Base-by-base conservation (phyloP, 2,888 invertebrate species). In the Drosophila mimica region DNA sequence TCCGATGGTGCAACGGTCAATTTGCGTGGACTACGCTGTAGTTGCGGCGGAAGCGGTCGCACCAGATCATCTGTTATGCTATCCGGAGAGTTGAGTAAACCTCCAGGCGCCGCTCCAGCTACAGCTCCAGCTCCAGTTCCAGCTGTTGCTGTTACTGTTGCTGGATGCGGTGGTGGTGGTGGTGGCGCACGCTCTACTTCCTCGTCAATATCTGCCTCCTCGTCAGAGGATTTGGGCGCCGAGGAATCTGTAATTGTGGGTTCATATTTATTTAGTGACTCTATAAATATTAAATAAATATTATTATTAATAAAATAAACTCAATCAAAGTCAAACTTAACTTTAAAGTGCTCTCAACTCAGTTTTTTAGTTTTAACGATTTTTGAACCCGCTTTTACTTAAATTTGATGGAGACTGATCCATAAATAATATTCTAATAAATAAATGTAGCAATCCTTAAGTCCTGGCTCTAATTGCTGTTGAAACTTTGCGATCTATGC, bases 71-170 rank as follows among this genome's bases (percentile, higher is more conserved):
- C 94, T 65, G 94, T 95, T 66, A 95, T 95, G 85, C 96, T 96
- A 85, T 96, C 96, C 13, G 96, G 96, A 3, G 96, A 96, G 92
- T 96, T 96, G 77, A 95, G 92, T 75, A 95, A 95, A 73, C 95
- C 94, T 59, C 34, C 56, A 7, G 56, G 94, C 94, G 83, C 46
- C 8, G 31, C 46, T 17, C 46, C 46, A 20, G 46, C 3, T n/a
- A 15, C n/a, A 31, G 59, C 48, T 1, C 9, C 25, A 28, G 36
- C 30, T 61, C 49, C 46, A 13, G 40, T 28, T 13, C 20, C 30
- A 30, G 63, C 11, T 61, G 33, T 15, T 3, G 51, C n/a, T 62
- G 57, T 17, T 7, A n/a, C 17, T 46, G 30, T 25, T 25, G 49
- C 79, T 43, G 52, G 57, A 4, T 46, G 46, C 72, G 74, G 43